Conservation (phyloP, 2,888 invertebrate species). For the Criorhina ranunculi region DNA sequence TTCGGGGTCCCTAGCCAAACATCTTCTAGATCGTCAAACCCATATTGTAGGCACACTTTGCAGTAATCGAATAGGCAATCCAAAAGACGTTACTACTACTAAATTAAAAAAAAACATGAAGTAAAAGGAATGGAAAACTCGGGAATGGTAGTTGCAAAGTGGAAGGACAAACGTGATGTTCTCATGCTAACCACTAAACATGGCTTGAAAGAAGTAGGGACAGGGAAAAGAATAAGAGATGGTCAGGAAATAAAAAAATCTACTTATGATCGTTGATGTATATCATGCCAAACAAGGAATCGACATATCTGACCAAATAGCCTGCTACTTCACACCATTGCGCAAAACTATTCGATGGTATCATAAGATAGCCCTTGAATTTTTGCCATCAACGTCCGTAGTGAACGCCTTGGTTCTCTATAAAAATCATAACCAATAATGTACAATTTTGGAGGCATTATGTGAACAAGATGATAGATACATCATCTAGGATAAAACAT, state of each 20-base stretch:
- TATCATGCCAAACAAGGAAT: conserved; percentile 16
- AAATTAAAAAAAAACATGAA: neutral
- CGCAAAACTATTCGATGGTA: conserved; percentile 32
- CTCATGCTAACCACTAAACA: conserved; percentile 9
- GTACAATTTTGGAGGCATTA: neutral
- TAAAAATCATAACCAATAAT: neutral
- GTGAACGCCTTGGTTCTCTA: neutral
- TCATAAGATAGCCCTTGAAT: conserved; percentile 28
- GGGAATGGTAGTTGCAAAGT: neutral
- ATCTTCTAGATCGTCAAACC: conserved; percentile 11
- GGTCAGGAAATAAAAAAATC: conserved; percentile 9
- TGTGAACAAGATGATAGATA: neutral
- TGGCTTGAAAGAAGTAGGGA: neutral
- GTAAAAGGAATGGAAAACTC: conserved; percentile 12
- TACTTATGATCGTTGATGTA: neutral
- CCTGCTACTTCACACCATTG: conserved; percentile 16
- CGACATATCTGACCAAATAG: conserved; percentile 33
- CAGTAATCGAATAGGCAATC: conserved; percentile 3
- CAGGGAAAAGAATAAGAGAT: conserved; percentile 6
- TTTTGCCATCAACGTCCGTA: neutral
- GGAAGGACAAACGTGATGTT: conserved; percentile 17
- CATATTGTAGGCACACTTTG: neutral
- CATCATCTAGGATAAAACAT: neutral
- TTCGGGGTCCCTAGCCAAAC: conserved; percentile 2
- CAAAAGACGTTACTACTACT: neutral